Percentiles rank a stretch among this genome's conserved stretches.
Conservation (phyloP, 2,888 invertebrate species). For the Polia nebulosa region DNA sequence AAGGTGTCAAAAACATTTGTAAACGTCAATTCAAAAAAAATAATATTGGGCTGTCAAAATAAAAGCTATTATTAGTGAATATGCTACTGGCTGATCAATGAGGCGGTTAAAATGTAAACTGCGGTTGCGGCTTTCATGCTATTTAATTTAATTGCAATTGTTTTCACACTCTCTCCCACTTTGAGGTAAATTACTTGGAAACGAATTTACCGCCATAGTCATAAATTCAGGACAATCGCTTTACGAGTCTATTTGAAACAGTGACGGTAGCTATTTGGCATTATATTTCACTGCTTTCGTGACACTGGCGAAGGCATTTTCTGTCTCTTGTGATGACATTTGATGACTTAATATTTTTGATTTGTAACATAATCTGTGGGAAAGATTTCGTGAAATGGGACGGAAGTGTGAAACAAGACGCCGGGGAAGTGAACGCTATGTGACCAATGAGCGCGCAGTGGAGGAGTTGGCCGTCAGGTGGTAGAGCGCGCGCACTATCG, state of each 20-base stretch:
- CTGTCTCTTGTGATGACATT: not conserved
- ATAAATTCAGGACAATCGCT: slow-evolving; percentile 39
- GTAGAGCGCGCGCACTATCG: too few relatives aligned
- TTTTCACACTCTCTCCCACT: slow-evolving; percentile 54
- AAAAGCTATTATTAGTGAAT: not conserved
- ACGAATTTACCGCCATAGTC: slow-evolving; percentile 30
- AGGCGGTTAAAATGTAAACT: slow-evolving; percentile 38
- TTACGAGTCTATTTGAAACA: slow-evolving; percentile 21
- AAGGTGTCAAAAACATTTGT: not conserved
- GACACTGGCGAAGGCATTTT: not conserved
- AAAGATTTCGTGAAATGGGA: too few relatives aligned
- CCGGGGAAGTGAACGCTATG: too few relatives aligned
- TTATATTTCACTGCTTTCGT: not conserved
- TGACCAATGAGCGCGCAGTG: too few relatives aligned
- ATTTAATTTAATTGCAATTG: slow-evolving; percentile 60
- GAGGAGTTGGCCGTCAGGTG: too few relatives aligned
- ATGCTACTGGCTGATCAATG: slow-evolving; percentile 21
- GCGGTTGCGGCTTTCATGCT: slow-evolving; percentile 43
- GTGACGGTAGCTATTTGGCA: slow-evolving; percentile 4
- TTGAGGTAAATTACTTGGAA: slow-evolving; percentile 56
- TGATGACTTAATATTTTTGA: not conserved
- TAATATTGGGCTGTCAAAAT: not conserved
- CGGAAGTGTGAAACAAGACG: too few relatives aligned
- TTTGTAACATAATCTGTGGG: not conserved
- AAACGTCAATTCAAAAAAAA: not conserved